Evolutionary conservation across 2,113 vertebrate species (phyloP).

Genomic region (Lophura nycthemera): DNA sequence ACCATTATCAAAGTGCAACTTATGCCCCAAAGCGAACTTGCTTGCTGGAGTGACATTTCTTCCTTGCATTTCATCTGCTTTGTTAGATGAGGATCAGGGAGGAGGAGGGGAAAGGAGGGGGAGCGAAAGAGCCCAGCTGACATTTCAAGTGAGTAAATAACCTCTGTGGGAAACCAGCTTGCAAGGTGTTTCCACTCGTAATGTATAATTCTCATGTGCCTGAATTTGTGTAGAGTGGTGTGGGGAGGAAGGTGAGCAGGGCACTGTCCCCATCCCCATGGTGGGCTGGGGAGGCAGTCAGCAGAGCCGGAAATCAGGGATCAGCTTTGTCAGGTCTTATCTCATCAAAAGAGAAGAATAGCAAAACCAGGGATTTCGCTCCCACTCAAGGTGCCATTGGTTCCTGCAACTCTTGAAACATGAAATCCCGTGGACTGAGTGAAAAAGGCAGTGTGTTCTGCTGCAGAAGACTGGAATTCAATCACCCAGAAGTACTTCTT

Average conservation of each 20-base stretch:
- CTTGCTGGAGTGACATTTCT: conserved; percentile 57
- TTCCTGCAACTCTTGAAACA: neutral
- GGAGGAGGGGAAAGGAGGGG: conserved; percentile 16
- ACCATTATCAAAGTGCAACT: conserved; percentile 63
- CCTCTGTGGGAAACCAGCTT: neutral
- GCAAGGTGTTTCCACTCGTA: neutral
- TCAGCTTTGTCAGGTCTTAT: conserved; percentile 26
- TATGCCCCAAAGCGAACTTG: conserved; percentile 59
- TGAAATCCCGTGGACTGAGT: conserved; percentile 26
- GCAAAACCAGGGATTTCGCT: neutral
- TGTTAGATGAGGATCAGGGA: conserved; percentile 10
- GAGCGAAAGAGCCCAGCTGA: conserved; percentile 15
- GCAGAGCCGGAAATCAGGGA: conserved; percentile 30
- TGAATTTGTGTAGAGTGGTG: accelerated
- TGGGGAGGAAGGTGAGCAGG: neutral
- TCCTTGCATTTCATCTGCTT: conserved; percentile 60
- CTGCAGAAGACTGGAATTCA: neutral
- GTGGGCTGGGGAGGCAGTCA: neutral
- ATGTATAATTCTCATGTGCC: neutral
- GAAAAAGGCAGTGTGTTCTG: conserved; percentile 31
- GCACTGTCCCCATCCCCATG: neutral
- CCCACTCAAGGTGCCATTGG: neutral
- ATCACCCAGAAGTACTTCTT: neutral
- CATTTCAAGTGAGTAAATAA: conserved; percentile 42
- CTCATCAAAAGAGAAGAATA: conserved; percentile 3